Evolutionary conservation across 2,797 vertebrate species (phyloP).

Genomic region (Huso huso): DNA sequence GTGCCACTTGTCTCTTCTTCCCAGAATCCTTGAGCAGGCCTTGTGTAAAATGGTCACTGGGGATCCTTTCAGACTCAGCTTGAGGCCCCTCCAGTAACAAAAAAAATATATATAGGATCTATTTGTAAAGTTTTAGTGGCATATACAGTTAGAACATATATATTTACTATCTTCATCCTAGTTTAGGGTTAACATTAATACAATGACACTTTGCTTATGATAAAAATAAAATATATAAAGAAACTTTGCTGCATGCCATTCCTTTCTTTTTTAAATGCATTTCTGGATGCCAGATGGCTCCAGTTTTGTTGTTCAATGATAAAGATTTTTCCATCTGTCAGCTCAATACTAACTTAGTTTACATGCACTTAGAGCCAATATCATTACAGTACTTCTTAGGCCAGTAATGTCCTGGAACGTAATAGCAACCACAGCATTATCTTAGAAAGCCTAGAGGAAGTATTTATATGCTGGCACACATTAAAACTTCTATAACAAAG

Average conservation of each 20-base stretch:
- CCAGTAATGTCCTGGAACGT: constrained; percentile 30
- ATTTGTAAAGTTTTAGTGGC: no score
- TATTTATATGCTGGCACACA: constrained; percentile 8
- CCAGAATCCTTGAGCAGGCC: no score
- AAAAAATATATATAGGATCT: no score
- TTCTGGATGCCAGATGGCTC: constrained; percentile 43
- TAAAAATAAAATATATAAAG: no score
- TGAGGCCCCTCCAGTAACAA: no score
- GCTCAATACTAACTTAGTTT: constrained; percentile 59
- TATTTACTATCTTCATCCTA: no score
- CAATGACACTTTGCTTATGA: no score
- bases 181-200: no score
- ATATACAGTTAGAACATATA: no score
- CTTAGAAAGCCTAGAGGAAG: constrained; percentile 16
- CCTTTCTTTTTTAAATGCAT: constrained; percentile 28
- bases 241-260: constrained; percentile 26
- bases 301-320: constrained; percentile 44
- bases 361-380: constrained; percentile 45
- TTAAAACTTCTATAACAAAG: constrained; percentile 8
- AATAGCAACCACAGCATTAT: constrained; percentile 14
- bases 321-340: constrained; percentile 50
- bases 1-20: no score
- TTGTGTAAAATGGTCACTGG: no score
- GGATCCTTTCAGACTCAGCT: no score
- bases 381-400: constrained; percentile 41